Conservation (phyloP, 2,113 vertebrate species). For the Stigmatopora argus region DNA sequence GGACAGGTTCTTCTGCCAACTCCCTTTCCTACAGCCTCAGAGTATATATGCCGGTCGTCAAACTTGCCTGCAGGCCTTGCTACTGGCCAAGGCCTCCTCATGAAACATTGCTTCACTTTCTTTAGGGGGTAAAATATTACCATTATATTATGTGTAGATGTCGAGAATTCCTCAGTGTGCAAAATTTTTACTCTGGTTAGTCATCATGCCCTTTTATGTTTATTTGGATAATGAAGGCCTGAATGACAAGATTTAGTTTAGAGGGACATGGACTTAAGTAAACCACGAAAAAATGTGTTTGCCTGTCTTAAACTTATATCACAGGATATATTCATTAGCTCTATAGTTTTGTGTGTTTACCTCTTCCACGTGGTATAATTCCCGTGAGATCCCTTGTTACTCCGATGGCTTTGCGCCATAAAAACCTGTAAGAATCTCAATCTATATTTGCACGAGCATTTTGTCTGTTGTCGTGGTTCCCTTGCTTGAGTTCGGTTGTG, state of each 20-base stretch:
- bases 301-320: constrained; percentile 32
- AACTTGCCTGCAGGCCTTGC: constrained; percentile 39
- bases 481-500: background rate
- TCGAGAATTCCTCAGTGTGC: constrained; percentile 26
- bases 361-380: constrained; percentile 36
- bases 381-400: constrained; percentile 42
- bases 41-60: constrained; percentile 19
- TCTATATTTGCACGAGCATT: constrained; percentile 22
- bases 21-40: background rate
- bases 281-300: constrained; percentile 32
- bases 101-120: constrained; percentile 10
- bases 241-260: constrained; percentile 1
- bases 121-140: constrained; percentile 24
- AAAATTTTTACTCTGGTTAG: constrained; percentile 21
- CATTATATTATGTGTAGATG: constrained; percentile 14
- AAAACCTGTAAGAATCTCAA: constrained; percentile 26
- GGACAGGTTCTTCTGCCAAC: constrained; percentile 2
- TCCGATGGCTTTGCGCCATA: constrained; percentile 20
- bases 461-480: constrained; percentile 1
- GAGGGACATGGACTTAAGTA: background rate
- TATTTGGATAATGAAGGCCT: background rate
- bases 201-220: constrained; percentile 16
- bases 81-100: constrained; percentile 22
- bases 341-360: constrained; percentile 31
- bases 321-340: constrained; percentile 55